Percentiles rank a stretch among this genome's conserved stretches.
Conservation (phyloP, 1,140 invertebrate genomes). For the Halesus radiatus region DNA sequence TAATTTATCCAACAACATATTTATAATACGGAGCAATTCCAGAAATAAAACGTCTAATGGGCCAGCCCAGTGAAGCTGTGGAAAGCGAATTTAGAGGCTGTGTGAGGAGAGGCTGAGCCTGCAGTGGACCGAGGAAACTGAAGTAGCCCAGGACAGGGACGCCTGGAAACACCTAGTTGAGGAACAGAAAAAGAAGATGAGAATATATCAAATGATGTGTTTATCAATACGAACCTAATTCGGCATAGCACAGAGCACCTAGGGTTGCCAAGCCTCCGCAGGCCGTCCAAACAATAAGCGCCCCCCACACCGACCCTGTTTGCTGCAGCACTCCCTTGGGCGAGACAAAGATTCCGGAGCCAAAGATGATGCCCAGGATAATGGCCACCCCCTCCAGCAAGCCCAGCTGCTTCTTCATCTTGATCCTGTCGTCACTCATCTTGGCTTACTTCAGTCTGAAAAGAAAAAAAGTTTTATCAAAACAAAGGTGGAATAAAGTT, state of each 20-base stretch:
- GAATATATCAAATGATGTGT: no score
- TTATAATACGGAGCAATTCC: no score
- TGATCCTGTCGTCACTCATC: constrained; percentile 71
- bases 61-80: no score
- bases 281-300: constrained; percentile 89
- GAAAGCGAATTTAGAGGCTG: no score
- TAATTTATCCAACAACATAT: no score
- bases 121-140: no score
- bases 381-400: constrained; percentile 89
- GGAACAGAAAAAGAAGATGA: no score
- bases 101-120: no score
- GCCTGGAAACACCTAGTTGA: no score
- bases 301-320: constrained; percentile 89
- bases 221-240: constrained; percentile 77
- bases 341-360: constrained; percentile 95
- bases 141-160: no score
- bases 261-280: constrained; percentile 90
- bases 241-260: constrained; percentile 95
- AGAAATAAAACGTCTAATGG: no score
- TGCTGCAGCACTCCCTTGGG: constrained; percentile 93
- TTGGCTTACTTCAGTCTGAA: constrained; percentile 23
- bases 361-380: constrained; percentile 91
- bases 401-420: constrained; percentile 86
- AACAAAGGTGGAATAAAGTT: no score
- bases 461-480: background rate